These are phyloP conservation scores for Hirudo medicinalis DNA, from an alignment of 1,140 invertebrate species.

Conservation along the genomic window DNA sequence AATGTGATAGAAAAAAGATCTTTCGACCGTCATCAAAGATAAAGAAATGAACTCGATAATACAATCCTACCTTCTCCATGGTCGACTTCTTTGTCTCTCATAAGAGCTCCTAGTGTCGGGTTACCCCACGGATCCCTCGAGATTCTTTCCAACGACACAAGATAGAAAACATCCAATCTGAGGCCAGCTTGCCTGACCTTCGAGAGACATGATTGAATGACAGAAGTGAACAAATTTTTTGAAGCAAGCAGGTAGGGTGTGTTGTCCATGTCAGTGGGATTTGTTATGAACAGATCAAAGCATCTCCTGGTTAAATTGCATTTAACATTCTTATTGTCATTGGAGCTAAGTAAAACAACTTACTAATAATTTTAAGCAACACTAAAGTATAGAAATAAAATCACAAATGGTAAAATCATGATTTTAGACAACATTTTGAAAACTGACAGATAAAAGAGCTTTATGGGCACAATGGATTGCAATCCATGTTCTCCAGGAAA, in stretches of 20 bases:
- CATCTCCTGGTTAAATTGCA: neutral
- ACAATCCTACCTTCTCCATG: neutral
- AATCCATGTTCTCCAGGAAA: neutral
- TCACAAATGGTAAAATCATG: neutral
- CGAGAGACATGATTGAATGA: neutral
- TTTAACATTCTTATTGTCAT: no score
- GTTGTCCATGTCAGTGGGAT: neutral
- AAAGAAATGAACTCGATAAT: no score
- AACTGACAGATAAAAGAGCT: conserved; percentile 7
- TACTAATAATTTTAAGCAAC: neutral
- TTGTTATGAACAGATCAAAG: conserved; percentile 4
- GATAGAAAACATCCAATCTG: neutral
- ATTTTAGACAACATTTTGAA: no score
- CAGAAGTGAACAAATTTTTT: neutral
- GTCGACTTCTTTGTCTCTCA: neutral
- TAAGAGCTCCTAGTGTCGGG: neutral
- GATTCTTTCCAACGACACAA: neutral
- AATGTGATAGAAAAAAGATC: no score
- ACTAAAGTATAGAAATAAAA: neutral
- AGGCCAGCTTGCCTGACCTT: neutral
- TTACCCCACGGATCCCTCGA: neutral
- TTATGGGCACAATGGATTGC: neutral
- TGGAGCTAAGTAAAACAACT: no score
- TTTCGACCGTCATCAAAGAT: no score
- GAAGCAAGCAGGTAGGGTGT: neutral